Evolutionary conservation across 2,888 invertebrate species (phyloP).

Genomic region (Thecocarcelia acutangulata): DNA sequence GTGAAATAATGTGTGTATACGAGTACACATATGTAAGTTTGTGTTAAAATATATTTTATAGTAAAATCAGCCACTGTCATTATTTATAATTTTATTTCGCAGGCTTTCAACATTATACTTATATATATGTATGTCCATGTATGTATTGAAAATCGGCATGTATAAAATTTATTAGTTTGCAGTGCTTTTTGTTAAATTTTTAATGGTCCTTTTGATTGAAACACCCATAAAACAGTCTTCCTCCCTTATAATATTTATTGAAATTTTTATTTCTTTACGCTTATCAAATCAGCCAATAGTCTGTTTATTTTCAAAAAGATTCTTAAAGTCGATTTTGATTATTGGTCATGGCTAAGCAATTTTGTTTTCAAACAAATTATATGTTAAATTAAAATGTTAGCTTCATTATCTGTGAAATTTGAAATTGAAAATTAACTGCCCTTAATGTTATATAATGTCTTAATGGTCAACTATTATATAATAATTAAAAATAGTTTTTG

Average conservation of each 20-base stretch:
- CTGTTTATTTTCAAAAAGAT: too few species aligned
- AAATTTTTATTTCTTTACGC: conserved; percentile 56
- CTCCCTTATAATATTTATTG: neutral
- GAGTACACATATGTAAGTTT: neutral
- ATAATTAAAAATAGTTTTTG: too few species aligned
- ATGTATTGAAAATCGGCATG: neutral
- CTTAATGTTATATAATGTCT: conserved; percentile 45
- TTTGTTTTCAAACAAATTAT: neutral
- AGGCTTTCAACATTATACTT: conserved; percentile 36
- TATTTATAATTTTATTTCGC: conserved; percentile 51
- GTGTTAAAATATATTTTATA: conserved; percentile 14
- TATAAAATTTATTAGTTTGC: conserved; percentile 49
- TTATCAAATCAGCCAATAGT: conserved; percentile 8
- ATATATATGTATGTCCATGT: too few species aligned
- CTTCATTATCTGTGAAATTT: conserved; percentile 41
- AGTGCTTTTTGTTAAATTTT: conserved; percentile 40
- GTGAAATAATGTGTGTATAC: neutral
- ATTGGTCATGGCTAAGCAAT: conserved; percentile 26
- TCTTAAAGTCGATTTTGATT: conserved; percentile 24
- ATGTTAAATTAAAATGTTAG: conserved; percentile 9
- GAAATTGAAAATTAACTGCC: neutral
- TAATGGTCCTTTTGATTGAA: conserved; percentile 30
- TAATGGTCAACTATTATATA: conserved; percentile 4
- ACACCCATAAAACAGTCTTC: neutral
- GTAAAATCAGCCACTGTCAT: conserved; percentile 46